Base-by-base conservation (phyloP, 2,797 vertebrate genomes). In the Tinamus major region DNA sequence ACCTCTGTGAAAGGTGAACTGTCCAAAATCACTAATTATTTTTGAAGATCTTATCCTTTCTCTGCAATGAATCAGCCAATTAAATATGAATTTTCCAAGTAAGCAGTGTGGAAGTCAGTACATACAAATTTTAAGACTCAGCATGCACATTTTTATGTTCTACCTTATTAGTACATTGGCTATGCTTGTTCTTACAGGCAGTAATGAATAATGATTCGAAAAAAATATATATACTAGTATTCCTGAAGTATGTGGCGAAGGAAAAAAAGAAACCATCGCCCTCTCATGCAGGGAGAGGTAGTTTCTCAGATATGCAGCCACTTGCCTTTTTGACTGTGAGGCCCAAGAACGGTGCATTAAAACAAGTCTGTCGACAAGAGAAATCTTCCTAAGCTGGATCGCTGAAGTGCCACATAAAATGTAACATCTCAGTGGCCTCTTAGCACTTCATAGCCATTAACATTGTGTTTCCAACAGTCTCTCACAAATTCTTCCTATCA, bases 231-330 rank as follows among this genome's bases (percentile, higher is more conserved):
- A 33, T 37, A 4, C 27, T 37, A 13, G 10, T 68, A 51, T 89
- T 92, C 33, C 59, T 85, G 56, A 65, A 58, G 42, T 84, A 68
- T 68, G 85, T 92, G 72, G 85, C 79, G 82, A 80, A 82, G 76
- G 62, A 29, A 69, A 67, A 49, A 80, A 87, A 72, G 42, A 74
- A 93, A 74, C 39, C 61, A 7, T 83, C 69, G 8, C 49, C 41
- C 56, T 64, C 21, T 59, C 58, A 3, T 2, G 42, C 53, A 35
- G 75, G 59, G 58, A 76, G 69, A 56, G 41, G 75, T 84, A 39
- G 31, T 8, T 70, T 58, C 27, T 48, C 35, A 58, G 59, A 48
- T 46, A 19, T 7, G 49, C 4, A 65, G 68, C 49, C 62, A 10
- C 33, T 63, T 55, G 39, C 31, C 31, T 29, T 55, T 86, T 51